These are phyloP conservation scores for Chionoecetes opilio DNA, from an alignment of 1,140 invertebrate species.

Conservation along the genomic window DNA sequence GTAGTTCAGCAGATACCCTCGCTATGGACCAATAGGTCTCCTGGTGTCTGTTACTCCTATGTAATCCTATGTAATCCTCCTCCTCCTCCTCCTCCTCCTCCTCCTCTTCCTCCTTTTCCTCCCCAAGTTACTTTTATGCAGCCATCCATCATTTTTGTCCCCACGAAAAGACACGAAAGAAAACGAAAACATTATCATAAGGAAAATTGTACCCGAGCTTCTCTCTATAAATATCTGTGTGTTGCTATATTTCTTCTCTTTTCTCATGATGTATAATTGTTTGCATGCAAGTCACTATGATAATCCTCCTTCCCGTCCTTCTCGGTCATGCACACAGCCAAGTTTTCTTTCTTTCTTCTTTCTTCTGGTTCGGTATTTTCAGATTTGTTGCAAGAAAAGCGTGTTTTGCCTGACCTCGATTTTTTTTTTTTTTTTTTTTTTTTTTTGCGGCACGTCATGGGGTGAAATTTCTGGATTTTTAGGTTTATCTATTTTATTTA, in stretches of 20 bases:
- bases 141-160: background rate
- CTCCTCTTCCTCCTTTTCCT: too few species aligned
- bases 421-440: too few species aligned
- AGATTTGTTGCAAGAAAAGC: background rate
- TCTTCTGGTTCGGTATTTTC: background rate
- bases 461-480: too few species aligned
- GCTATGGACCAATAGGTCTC: too few species aligned
- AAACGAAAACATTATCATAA: background rate
- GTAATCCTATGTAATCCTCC: too few species aligned
- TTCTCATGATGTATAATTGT: background rate
- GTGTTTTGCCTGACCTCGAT: too few species aligned
- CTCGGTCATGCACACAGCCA: background rate
- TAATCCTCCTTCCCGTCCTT: background rate
- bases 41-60: too few species aligned
- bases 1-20: too few species aligned
- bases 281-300: background rate
- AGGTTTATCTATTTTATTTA: too few species aligned
- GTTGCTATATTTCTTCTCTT: slow-evolving; percentile 28
- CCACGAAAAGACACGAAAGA: background rate
- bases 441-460: too few species aligned
- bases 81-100: too few species aligned
- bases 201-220: background rate
- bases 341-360: background rate
- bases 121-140: background rate
- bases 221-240: background rate